phyloP scores from a whole-genome alignment of 2,888 invertebrate genomes.

The Watsonalla binaria region DNA sequence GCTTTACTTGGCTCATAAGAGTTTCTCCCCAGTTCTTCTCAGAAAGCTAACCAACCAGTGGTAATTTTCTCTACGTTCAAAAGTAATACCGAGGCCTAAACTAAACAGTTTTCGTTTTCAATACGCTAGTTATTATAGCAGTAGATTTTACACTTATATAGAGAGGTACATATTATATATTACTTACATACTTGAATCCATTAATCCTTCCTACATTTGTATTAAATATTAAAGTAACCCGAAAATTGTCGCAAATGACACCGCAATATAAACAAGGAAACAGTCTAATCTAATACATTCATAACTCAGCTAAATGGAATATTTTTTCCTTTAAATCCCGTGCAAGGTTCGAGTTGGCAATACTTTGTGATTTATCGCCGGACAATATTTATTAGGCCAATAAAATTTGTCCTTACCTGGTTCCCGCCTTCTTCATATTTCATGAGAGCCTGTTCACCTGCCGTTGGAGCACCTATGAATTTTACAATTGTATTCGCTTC shows the following conservation, averaged over 20 bases:
- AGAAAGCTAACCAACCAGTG: no score
- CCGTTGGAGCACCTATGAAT: conserved; percentile 8
- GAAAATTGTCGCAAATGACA: not conserved
- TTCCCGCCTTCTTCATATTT: conserved; percentile 32
- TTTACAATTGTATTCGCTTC: not conserved
- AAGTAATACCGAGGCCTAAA: no score
- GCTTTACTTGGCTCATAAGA: no score
- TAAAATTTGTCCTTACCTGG: conserved; percentile 49
- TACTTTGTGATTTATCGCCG: conserved; percentile 44
- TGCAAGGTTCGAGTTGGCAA: conserved; percentile 31
- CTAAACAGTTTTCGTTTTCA: no score
- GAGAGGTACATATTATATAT: no score
- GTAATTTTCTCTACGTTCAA: no score
- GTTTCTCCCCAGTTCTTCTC: no score
- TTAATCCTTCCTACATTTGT: no score
- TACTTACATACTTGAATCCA: no score
- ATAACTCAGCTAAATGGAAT: conserved; percentile 22
- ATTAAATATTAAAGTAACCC: not conserved
- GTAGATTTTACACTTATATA: no score
- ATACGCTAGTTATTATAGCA: no score
- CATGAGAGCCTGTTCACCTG: conserved; percentile 15
- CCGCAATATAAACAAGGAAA: conserved; percentile 4
- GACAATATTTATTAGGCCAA: conserved; percentile 50
- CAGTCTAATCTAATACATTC: conserved; percentile 1
- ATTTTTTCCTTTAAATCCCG: conserved; percentile 31